Evolutionary conservation across 2,888 invertebrate species (phyloP).

Genomic region (Coenonympha arcania): DNA sequence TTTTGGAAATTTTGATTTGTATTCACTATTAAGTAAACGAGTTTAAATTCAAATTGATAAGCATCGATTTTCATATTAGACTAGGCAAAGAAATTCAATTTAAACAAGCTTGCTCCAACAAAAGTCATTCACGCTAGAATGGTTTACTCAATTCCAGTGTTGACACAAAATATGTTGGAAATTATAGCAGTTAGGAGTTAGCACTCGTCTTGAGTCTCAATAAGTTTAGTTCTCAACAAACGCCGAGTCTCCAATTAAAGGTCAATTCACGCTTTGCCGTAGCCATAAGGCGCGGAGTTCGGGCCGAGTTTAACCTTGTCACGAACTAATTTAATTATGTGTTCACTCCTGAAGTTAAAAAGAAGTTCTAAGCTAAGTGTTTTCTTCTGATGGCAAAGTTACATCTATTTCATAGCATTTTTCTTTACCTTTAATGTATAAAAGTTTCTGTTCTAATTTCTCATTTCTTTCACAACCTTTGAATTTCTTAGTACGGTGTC

Average conservation of each 20-base stretch:
- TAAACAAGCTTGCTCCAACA: background rate
- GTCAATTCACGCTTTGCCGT: slow-evolving; percentile 4
- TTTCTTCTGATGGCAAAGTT: background rate
- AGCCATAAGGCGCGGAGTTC: background rate
- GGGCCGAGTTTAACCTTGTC: slow-evolving; percentile 4
- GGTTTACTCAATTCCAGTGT: slow-evolving; percentile 3
- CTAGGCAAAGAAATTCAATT: background rate
- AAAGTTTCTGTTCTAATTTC: too few species aligned
- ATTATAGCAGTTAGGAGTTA: background rate
- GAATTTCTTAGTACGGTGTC: too few species aligned
- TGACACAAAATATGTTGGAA: background rate
- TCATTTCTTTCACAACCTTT: too few species aligned
- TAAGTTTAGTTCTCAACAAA: slow-evolving; percentile 8
- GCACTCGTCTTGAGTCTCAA: slow-evolving; percentile 4
- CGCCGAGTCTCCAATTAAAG: slow-evolving; percentile 16
- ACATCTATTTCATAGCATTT: background rate
- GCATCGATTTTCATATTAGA: background rate
- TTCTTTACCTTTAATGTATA: too few species aligned
- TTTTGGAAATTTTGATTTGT: too few species aligned
- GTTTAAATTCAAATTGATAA: background rate
- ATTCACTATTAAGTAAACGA: too few species aligned
- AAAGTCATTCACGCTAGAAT: background rate
- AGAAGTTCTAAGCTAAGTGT: background rate
- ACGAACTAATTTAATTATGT: slow-evolving; percentile 6
- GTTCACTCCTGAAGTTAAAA: background rate